These are phyloP conservation scores for Oreochromis mossambicus DNA, from an alignment of 2,797 vertebrate species.

Conservation along the genomic window DNA sequence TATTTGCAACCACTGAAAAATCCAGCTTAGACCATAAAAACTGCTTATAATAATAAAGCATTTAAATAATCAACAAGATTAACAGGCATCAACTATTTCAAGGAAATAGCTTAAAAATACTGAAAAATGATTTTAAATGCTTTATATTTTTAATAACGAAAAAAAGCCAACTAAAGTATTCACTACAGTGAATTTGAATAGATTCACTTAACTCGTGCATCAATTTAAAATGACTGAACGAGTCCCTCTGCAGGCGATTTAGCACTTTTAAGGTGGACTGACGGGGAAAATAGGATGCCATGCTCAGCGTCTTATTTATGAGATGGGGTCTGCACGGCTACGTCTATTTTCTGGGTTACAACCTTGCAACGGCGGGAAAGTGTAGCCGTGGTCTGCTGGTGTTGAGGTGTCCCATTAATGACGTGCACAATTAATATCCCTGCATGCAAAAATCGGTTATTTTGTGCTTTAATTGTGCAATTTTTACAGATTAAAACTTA, in stretches of 20 bases:
- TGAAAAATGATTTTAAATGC: background rate
- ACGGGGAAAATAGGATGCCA: background rate
- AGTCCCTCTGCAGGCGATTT: background rate
- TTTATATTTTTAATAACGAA: background rate
- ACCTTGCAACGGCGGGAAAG: constrained; percentile 32
- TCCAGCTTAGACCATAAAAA: background rate
- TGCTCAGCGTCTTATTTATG: background rate
- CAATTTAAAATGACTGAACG: background rate
- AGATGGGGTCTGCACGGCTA: background rate
- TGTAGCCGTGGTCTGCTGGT: background rate
- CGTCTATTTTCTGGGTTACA: constrained; percentile 43
- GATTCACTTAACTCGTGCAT: background rate
- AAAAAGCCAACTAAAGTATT: background rate
- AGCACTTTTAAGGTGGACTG: background rate
- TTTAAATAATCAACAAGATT: background rate
- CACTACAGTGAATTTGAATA: background rate
- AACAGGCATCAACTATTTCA: background rate
- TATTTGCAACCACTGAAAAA: background rate
- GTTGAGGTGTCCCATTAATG: background rate
- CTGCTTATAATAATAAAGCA: background rate
- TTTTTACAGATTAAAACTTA: background rate
- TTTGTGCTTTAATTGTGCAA: fast-evolving
- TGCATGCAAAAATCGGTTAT: background rate
- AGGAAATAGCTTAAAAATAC: background rate
- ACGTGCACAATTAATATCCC: background rate